These are phyloP conservation scores for Odontomachus brunneus DNA, from an alignment of 1,140 invertebrate genomes.

Conservation along the genomic window DNA sequence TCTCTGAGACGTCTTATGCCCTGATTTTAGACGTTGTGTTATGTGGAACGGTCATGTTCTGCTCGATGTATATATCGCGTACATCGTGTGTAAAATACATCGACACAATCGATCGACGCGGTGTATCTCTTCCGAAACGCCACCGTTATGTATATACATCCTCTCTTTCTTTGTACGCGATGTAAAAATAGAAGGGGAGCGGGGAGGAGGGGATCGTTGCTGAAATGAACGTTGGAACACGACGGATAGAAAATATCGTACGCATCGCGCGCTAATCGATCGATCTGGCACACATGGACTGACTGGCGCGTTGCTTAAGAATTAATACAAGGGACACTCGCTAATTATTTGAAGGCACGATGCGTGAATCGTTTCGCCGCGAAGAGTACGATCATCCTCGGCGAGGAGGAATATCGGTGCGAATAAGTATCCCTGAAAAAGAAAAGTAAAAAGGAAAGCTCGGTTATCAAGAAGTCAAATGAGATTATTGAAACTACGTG, in stretches of 20 bases:
- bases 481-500: neutral
- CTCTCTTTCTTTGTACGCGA: neutral
- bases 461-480: neutral
- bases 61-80: neutral
- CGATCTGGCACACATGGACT: constrained; percentile 10
- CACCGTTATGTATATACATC: neutral
- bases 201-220: neutral
- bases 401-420: constrained; percentile 55
- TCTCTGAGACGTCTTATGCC: too few relatives aligned
- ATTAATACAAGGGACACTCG: constrained; percentile 44
- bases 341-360: constrained; percentile 63
- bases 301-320: constrained; percentile 32
- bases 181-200: constrained; percentile 19
- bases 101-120: neutral
- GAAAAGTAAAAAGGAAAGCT: neutral
- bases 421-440: neutral
- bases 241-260: constrained; percentile 39
- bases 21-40: too few relatives aligned
- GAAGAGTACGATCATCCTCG: constrained; percentile 52
- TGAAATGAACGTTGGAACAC: constrained; percentile 1
- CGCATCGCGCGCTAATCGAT: constrained; percentile 35
- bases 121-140: neutral
- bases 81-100: neutral
- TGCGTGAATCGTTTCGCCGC: constrained; percentile 55
- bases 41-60: neutral